Conservation (phyloP, 2,888 invertebrate species). For the Apotomis turbidana region DNA sequence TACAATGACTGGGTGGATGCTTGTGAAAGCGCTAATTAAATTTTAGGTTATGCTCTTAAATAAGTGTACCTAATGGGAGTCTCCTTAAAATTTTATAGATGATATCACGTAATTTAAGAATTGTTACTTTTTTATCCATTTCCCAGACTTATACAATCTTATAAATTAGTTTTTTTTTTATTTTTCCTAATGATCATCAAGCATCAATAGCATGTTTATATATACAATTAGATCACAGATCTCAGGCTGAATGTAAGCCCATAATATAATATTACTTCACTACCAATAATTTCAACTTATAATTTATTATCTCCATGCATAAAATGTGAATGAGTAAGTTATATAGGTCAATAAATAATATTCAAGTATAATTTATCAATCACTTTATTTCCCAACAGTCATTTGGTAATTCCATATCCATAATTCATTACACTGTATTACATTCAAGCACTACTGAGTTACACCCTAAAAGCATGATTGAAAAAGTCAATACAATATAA, state of each 20-base stretch:
- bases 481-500: conserved; percentile 31
- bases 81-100: conserved; percentile 24
- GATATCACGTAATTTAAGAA: conserved; percentile 14
- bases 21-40: conserved; percentile 94
- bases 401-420: conserved; percentile 34
- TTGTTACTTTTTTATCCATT: conserved; percentile 12
- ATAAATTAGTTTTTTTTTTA: neutral
- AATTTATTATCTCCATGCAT: neutral
- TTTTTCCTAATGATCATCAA: too few species aligned
- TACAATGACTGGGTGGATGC: conserved; percentile 99
- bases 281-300: neutral
- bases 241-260: conserved; percentile 6
- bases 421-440: conserved; percentile 39
- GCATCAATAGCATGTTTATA: neutral
- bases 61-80: conserved; percentile 21
- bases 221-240: conserved; percentile 3
- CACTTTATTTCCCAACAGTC: conserved; percentile 65
- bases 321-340: conserved; percentile 10
- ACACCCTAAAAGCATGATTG: conserved; percentile 53
- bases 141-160: conserved; percentile 1
- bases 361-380: conserved; percentile 51
- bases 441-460: conserved; percentile 54
- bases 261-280: neutral
- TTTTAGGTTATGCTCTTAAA: conserved; percentile 46
- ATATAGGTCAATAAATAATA: conserved; percentile 39